A percentile compares a stretch with the other conserved stretches of the same genome.
Evolutionary conservation across 2,113 vertebrate genomes (phyloP).

Genomic region (Dolichallabes microphthalmus): DNA sequence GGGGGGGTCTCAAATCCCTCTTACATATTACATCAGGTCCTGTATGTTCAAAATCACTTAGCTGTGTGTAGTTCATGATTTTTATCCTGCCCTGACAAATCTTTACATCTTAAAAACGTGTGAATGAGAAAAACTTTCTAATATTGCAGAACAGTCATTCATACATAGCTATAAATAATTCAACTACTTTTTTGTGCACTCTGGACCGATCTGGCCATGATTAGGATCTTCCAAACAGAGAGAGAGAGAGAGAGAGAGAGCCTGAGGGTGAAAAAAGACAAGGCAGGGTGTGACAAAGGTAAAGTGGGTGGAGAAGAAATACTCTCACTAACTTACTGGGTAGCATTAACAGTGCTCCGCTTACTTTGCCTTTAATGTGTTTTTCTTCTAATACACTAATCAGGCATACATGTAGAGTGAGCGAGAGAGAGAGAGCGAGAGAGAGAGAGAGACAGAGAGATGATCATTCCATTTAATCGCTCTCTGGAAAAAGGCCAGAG

Average conservation of each 20-base stretch:
- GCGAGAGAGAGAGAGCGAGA: neutral
- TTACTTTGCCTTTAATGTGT: slow-evolving; percentile 57
- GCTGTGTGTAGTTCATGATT: slow-evolving; percentile 57
- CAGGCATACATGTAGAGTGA: slow-evolving; percentile 64
- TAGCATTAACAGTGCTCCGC: slow-evolving; percentile 51
- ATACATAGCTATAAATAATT: slow-evolving; percentile 81
- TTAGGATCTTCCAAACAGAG: slow-evolving; percentile 64
- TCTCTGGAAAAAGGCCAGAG: slow-evolving; percentile 96
- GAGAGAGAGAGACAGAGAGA: slow-evolving; percentile 82
- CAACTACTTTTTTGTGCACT: slow-evolving; percentile 83
- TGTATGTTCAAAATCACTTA: slow-evolving; percentile 52
- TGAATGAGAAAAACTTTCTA: slow-evolving; percentile 55
- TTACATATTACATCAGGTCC: slow-evolving; percentile 75
- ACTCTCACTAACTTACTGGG: slow-evolving; percentile 71
- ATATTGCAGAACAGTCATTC: slow-evolving; percentile 80
- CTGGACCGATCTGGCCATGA: slow-evolving; percentile 88
- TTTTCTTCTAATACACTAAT: slow-evolving; percentile 78
- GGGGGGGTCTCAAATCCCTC: slow-evolving; percentile 71
- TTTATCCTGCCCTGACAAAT: slow-evolving; percentile 45
- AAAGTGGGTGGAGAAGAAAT: slow-evolving; percentile 45
- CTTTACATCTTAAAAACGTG: slow-evolving; percentile 56
- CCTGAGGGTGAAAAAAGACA: slow-evolving; percentile 71
- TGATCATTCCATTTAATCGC: slow-evolving; percentile 99
- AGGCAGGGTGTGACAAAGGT: slow-evolving; percentile 62
- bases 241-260: slow-evolving; percentile 54